Evolutionary conservation across 2,797 vertebrate species (phyloP), one percentile per base, ranked within the genome.

Genomic region (Micromesistius poutassou): DNA sequence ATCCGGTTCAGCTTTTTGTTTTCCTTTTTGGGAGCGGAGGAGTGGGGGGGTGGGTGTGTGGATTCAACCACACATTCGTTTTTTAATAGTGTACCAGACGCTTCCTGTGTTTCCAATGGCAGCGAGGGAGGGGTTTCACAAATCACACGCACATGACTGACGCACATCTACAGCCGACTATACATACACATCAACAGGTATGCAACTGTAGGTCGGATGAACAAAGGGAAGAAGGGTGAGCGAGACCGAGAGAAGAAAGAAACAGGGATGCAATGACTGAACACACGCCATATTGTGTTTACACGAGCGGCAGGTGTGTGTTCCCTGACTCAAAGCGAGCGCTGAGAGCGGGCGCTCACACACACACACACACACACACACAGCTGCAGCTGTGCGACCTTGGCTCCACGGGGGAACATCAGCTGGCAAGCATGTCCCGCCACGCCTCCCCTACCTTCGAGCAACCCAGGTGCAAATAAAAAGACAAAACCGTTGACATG

Each of bases 401-500:
- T 74, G 80, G 62, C 85, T 83, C 62, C 62, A 68, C 77, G 73
- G 82, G 77, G 83, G 75, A 87, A 85, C 87, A 82, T 88, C 87
- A 86, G 83, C 86, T 80, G 84, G 79, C 30, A 80, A 9, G 55
- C 25, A 7, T 74, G 72, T 83, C 87, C 8, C 86, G 81, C 10
- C 1, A 2, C 0, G 3, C 75, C 80, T 77, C 4, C 78, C 77
- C 68, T 40, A 73, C 79, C 0, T 62, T 84, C 46, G 74, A n/a
- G 73, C 62, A 80, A 77, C 50, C 80, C 91, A 92, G 90, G 91
- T 92, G 91, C 87, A 30, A 62, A 12, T 4, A 28, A 68, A 68
- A 68, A 28, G 62, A 28, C n/a, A 28, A 28, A 10, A 10, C 28
- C 62, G 3, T 10, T 28, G 6, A 25, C 55, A 74, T 74, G 82